Percentiles rank a stretch among this genome's conserved stretches.
Evolutionary conservation across 2,797 vertebrate species (phyloP).

Genomic region (Anabacerthia variegaticeps): DNA sequence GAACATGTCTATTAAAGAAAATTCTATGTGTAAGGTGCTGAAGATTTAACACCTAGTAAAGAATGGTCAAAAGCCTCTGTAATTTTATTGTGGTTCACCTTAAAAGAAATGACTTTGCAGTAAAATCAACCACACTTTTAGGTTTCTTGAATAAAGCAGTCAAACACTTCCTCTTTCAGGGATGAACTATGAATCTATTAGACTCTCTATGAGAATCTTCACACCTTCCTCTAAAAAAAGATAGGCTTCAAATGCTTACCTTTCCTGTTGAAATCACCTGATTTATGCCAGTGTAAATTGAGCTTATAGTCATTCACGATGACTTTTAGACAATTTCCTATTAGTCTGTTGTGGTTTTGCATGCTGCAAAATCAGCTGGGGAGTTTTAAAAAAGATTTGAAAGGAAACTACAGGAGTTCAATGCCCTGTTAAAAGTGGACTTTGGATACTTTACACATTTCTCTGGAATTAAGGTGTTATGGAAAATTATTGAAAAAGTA

Average conservation of each 20-base stretch:
- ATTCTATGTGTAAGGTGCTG: not conserved
- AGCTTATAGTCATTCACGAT: not conserved
- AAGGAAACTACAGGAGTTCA: not conserved
- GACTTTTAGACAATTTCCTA: not conserved
- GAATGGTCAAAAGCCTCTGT: not conserved
- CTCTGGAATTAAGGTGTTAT: not conserved
- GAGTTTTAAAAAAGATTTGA: not conserved
- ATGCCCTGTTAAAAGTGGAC: not conserved
- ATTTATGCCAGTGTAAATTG: not conserved
- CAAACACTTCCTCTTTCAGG: slow-evolving; percentile 19
- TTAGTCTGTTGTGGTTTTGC: not conserved
- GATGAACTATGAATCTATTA: not conserved
- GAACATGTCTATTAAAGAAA: not conserved
- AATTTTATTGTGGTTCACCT: slow-evolving; percentile 37
- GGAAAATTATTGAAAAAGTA: not conserved
- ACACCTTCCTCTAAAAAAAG: not conserved
- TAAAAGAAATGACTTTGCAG: slow-evolving; percentile 9
- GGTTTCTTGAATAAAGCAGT: not conserved
- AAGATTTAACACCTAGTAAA: not conserved
- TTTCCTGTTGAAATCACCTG: not conserved
- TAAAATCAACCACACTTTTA: slow-evolving; percentile 3
- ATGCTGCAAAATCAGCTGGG: not conserved
- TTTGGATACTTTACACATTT: not conserved
- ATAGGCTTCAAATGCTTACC: not conserved
- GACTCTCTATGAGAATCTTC: not conserved